phyloP scores from a whole-genome alignment of 2,113 vertebrate species.

The Sylvilagus bachmani region DNA sequence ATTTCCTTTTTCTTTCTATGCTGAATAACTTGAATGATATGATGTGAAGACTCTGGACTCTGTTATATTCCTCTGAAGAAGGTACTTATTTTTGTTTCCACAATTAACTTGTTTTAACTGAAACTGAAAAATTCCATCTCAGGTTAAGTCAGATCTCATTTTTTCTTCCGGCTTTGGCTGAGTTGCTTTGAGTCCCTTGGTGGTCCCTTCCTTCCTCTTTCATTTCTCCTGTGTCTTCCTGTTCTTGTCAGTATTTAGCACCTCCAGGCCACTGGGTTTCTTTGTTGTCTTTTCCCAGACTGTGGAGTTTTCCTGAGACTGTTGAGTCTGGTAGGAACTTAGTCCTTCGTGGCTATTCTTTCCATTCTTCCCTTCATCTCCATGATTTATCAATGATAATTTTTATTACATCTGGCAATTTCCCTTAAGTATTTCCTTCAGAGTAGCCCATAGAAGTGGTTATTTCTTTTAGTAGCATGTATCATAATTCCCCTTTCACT shows the following conservation, averaged over 20 bases:
- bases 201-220: neutral
- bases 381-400: neutral
- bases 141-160: neutral
- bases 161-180: neutral
- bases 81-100: neutral
- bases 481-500: neutral
- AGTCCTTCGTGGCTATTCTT: neutral
- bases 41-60: neutral
- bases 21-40: neutral
- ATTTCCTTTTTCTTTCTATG: neutral
- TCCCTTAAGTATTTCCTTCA: neutral
- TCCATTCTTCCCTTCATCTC: neutral
- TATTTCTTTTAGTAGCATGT: neutral
- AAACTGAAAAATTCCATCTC: neutral
- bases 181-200: neutral
- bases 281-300: neutral
- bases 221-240: neutral
- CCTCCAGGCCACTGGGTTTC: neutral
- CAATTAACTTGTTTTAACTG: neutral
- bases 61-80: neutral
- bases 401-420: neutral
- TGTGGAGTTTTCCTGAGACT: neutral
- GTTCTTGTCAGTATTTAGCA: neutral
- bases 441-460: neutral
- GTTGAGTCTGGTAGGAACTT: neutral